Conservation (phyloP, 2,888 invertebrate genomes). For the Trisateles emortualis region DNA sequence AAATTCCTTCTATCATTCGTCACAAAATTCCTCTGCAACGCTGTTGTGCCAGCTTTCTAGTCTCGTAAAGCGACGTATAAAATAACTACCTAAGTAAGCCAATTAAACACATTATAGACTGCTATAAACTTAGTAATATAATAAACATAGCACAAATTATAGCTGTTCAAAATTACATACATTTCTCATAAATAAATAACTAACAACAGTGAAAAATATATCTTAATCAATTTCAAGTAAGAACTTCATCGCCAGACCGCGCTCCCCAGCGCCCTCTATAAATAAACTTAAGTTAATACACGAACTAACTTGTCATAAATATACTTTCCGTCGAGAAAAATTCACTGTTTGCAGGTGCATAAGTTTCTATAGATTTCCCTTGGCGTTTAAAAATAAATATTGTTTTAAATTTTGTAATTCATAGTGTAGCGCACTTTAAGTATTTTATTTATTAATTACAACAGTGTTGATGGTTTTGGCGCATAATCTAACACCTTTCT, state of each 20-base stretch:
- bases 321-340: neutral
- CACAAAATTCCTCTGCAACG: too few species aligned
- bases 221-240: neutral
- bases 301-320: constrained; percentile 11
- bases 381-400: neutral
- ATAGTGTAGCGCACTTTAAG: neutral
- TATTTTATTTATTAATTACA: neutral
- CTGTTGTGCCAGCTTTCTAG: too few species aligned
- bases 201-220: neutral
- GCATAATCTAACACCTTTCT: too few species aligned
- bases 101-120: too few species aligned
- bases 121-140: too few species aligned
- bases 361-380: neutral
- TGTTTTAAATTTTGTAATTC: neutral
- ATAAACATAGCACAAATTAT: too few species aligned
- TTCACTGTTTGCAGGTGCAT: neutral
- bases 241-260: constrained; percentile 6
- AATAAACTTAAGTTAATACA: constrained; percentile 5
- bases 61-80: too few species aligned
- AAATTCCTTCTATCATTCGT: too few species aligned
- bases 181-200: neutral
- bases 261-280: constrained; percentile 28
- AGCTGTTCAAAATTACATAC: too few species aligned
- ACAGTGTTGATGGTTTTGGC: too few species aligned
- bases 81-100: too few species aligned